Conservation (phyloP, 1,140 invertebrate species). For the Atta colombica region DNA sequence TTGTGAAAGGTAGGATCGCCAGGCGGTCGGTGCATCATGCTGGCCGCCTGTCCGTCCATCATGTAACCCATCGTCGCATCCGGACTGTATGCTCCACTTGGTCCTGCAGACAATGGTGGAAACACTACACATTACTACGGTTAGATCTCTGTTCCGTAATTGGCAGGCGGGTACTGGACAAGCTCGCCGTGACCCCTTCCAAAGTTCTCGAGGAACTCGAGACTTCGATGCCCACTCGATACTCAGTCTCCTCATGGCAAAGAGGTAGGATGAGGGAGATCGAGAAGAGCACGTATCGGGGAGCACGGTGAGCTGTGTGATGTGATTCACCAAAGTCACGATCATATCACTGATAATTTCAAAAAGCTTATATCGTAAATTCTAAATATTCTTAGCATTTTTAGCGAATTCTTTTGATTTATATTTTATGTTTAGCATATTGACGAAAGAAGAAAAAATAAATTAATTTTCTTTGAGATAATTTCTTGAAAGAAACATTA, state of each 20-base stretch:
- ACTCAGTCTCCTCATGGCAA: constrained; percentile 35
- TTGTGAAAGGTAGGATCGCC: constrained; percentile 96
- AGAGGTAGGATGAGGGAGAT: constrained; percentile 33
- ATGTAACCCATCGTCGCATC: constrained; percentile 98
- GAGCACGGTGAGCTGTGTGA: constrained; percentile 73
- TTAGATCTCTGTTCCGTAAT: constrained; percentile 86
- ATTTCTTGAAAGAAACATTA: not conserved
- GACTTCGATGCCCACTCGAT: constrained; percentile 57
- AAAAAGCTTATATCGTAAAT: constrained; percentile 28
- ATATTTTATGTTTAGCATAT: not conserved
- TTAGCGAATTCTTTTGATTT: not conserved
- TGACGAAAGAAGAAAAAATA: not conserved
- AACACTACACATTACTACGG: constrained; percentile 91
- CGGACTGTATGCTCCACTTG: constrained; percentile 97
- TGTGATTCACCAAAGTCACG: constrained; percentile 56
- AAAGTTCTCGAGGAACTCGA: constrained; percentile 56
- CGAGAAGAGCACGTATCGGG: constrained; percentile 25
- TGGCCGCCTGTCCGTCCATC: constrained; percentile 96
- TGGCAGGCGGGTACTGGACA: constrained; percentile 81
- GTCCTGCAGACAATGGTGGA: constrained; percentile 94
- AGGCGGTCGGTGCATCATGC: constrained; percentile 97
- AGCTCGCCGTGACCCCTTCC: constrained; percentile 76
- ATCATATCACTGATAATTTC: constrained; percentile 18
- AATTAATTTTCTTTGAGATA: not conserved
- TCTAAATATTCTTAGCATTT: not conserved